Conservation (phyloP, 2,797 vertebrate species). For the Coranthus polyacanthus region DNA sequence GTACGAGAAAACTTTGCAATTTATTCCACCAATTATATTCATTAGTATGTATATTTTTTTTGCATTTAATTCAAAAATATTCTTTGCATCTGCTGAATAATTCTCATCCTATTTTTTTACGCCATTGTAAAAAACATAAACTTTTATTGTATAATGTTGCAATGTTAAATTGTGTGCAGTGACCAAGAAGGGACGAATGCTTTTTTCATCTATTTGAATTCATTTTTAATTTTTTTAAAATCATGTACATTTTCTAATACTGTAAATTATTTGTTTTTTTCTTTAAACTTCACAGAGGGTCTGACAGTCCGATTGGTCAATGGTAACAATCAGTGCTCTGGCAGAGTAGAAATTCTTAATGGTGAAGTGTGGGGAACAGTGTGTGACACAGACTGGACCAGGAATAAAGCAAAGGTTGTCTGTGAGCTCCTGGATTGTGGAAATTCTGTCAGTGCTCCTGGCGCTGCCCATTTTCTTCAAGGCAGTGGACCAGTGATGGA, state of each 20-base stretch:
- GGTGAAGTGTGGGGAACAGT: conserved; percentile 66
- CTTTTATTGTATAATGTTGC: too few relatives aligned
- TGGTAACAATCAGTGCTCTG: conserved; percentile 61
- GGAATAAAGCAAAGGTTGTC: conserved; percentile 54
- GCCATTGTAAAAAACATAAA: too few relatives aligned
- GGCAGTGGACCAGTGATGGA: conserved; percentile 66
- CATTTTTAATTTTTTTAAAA: background rate
- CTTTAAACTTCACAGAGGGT: conserved; percentile 58
- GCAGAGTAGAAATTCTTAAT: conserved; percentile 74
- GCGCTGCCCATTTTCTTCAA: conserved; percentile 30
- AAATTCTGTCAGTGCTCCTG: background rate
- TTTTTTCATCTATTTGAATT: too few relatives aligned
- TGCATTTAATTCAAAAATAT: too few relatives aligned
- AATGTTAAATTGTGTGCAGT: too few relatives aligned
- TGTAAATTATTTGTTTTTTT: background rate
- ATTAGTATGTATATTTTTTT: too few relatives aligned
- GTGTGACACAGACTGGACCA: conserved; percentile 71
- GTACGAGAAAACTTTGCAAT: too few relatives aligned
- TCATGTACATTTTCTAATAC: background rate
- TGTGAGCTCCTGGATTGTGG: conserved; percentile 73
- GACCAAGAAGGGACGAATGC: too few relatives aligned
- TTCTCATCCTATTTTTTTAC: too few relatives aligned
- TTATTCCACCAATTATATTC: too few relatives aligned
- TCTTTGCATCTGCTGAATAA: too few relatives aligned
- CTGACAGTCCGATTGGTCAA: conserved; percentile 55